A percentile compares a stretch with the other conserved stretches of the same genome.
These are phyloP conservation scores for Diaphora mendica DNA, from an alignment of 2,888 invertebrate species.

Conservation along the genomic window DNA sequence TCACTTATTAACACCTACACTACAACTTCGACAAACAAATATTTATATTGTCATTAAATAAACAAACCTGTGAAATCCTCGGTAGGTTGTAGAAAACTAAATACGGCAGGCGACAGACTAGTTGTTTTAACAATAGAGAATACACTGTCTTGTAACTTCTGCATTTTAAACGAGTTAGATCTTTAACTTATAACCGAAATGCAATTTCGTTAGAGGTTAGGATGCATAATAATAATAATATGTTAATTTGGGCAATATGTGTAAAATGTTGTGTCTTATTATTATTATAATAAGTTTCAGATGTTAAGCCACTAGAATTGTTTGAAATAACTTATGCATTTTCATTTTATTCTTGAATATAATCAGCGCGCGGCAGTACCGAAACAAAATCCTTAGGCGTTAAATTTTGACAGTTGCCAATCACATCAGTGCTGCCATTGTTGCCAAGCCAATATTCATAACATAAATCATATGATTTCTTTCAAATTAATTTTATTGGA, in stretches of 20 bases:
- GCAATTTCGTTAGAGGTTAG: constrained; percentile 65
- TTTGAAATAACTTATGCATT: constrained; percentile 30
- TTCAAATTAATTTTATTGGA: too few species aligned
- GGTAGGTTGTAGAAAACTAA: constrained; percentile 79
- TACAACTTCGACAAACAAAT: background rate
- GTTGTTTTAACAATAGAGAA: constrained; percentile 80
- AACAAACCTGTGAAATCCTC: constrained; percentile 73
- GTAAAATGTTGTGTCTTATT: constrained; percentile 20
- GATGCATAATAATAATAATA: constrained; percentile 48
- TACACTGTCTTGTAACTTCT: constrained; percentile 80
- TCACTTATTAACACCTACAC: constrained; percentile 15
- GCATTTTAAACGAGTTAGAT: constrained; percentile 62
- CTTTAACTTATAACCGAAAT: constrained; percentile 48
- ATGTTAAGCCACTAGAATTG: constrained; percentile 25
- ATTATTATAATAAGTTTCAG: constrained; percentile 14
- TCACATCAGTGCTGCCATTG: background rate
- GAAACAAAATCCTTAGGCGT: constrained; percentile 35
- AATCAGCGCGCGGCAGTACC: constrained; percentile 44
- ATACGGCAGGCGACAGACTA: constrained; percentile 80
- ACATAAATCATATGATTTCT: background rate
- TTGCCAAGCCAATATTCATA: background rate
- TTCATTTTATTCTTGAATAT: constrained; percentile 42
- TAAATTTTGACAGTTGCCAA: constrained; percentile 37
- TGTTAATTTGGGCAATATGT: constrained; percentile 12
- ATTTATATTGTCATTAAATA: constrained; percentile 32